These are phyloP conservation scores for Rhincodon typus DNA, from an alignment of 2,797 vertebrate species.

Conservation along the genomic window DNA sequence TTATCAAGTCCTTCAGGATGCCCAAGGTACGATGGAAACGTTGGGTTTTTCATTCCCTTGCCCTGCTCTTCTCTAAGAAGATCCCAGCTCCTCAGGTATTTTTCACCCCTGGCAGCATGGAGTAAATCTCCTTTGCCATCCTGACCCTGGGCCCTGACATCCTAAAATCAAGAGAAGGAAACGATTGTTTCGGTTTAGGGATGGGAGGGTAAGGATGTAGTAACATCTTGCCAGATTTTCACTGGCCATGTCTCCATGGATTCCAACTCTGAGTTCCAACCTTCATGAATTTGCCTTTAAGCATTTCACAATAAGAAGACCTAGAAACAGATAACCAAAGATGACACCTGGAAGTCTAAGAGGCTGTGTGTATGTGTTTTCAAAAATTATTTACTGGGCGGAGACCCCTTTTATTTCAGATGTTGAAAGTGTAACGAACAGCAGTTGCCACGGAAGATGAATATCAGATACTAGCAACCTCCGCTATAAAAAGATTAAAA, in stretches of 20 bases:
- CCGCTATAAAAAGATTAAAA: slow-evolving; percentile 73
- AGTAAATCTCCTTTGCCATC: neutral
- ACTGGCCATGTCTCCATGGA: neutral
- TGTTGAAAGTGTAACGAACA: slow-evolving; percentile 63
- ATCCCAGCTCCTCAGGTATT: neutral
- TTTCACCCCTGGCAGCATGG: neutral
- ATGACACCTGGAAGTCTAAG: neutral
- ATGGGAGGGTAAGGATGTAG: neutral
- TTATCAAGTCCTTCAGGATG: neutral
- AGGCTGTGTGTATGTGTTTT: neutral
- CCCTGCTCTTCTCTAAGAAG: neutral
- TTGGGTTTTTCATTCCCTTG: neutral
- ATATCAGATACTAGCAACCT: slow-evolving; percentile 71
- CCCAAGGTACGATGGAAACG: neutral
- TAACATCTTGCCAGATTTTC: neutral
- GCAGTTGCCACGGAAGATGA: slow-evolving; percentile 73
- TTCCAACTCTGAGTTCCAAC: too few relatives aligned
- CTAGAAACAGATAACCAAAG: neutral
- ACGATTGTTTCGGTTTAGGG: neutral
- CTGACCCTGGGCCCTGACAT: neutral
- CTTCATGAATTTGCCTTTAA: neutral
- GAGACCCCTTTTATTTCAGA: slow-evolving; percentile 60
- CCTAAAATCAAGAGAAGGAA: neutral
- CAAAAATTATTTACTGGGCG: neutral
- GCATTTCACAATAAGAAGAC: neutral